A percentile compares a stretch with the other conserved stretches of the same genome.
Conservation (phyloP, 2,113 vertebrate species). For the Mustela nigripes region DNA sequence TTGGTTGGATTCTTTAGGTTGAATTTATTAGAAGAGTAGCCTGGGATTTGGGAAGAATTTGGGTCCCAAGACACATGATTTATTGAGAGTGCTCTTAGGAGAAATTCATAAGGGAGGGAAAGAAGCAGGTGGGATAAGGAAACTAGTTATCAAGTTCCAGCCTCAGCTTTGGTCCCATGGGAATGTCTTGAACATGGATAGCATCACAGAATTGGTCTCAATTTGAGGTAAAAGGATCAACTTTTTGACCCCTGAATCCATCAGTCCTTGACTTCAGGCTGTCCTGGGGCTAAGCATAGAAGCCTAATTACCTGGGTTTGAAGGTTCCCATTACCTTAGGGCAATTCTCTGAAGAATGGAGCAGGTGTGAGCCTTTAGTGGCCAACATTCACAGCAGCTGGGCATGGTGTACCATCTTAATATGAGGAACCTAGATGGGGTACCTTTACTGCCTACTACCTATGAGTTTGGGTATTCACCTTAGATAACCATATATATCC, state of each 20-base stretch:
- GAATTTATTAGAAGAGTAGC: neutral
- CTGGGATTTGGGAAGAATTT: neutral
- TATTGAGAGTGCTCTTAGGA: neutral
- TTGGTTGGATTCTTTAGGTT: neutral
- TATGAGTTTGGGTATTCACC: neutral
- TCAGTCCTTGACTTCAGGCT: neutral
- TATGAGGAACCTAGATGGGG: neutral
- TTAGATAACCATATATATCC: neutral
- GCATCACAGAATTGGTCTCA: neutral
- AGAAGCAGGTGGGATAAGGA: neutral
- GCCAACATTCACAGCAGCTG: neutral
- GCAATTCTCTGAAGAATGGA: neutral
- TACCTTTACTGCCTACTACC: neutral
- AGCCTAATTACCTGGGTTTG: neutral
- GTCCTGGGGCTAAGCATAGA: neutral
- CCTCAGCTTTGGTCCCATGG: fast-evolving
- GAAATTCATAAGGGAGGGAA: neutral
- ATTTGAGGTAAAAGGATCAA: neutral
- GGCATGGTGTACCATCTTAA: neutral
- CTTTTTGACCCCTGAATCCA: neutral
- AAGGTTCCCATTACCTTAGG: neutral
- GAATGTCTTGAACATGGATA: neutral
- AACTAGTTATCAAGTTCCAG: neutral
- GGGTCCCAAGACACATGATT: neutral
- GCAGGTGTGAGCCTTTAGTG: neutral